Conservation (phyloP, 2,797 vertebrate genomes). For the Coilia nasus region DNA sequence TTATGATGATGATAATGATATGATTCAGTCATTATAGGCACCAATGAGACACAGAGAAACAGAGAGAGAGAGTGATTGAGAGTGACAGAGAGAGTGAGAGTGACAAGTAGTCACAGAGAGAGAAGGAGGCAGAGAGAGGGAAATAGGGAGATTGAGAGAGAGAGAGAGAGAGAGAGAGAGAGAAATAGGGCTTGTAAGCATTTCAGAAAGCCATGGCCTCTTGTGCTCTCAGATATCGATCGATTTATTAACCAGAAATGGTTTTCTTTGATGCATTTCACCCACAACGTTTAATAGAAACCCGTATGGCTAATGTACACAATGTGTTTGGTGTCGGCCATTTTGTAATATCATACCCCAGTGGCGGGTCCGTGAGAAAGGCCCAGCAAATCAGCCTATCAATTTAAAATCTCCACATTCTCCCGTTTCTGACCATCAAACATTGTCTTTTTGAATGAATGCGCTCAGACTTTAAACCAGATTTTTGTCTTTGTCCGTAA, state of each 20-base stretch:
- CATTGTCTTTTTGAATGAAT: conserved; percentile 49
- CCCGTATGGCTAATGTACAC: conserved; percentile 24
- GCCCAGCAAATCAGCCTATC: conserved; percentile 42
- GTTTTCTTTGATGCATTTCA: conserved; percentile 38
- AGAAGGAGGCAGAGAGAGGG: not conserved
- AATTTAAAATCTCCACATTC: conserved; percentile 40
- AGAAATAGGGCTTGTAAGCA: not conserved
- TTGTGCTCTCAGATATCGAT: conserved; percentile 42
- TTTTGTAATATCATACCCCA: conserved; percentile 24
- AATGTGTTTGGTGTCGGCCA: conserved; percentile 17
- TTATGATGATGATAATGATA: too few relatives aligned
- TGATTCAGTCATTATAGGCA: not conserved
- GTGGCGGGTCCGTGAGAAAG: conserved; percentile 25
- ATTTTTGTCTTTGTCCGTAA: conserved; percentile 51
- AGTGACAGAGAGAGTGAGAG: too few relatives aligned
- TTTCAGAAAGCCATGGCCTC: conserved; percentile 9
- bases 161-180: not conserved
- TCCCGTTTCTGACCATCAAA: conserved; percentile 51
- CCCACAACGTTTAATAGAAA: conserved; percentile 41
- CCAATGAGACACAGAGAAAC: too few relatives aligned
- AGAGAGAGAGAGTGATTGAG: too few relatives aligned
- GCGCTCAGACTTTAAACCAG: conserved; percentile 51
- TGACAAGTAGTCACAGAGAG: too few relatives aligned
- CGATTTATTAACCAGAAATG: conserved; percentile 45
- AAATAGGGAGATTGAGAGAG: not conserved